Evolutionary conservation across 2,797 vertebrate genomes (phyloP).

Genomic region (Tadarida brasiliensis): DNA sequence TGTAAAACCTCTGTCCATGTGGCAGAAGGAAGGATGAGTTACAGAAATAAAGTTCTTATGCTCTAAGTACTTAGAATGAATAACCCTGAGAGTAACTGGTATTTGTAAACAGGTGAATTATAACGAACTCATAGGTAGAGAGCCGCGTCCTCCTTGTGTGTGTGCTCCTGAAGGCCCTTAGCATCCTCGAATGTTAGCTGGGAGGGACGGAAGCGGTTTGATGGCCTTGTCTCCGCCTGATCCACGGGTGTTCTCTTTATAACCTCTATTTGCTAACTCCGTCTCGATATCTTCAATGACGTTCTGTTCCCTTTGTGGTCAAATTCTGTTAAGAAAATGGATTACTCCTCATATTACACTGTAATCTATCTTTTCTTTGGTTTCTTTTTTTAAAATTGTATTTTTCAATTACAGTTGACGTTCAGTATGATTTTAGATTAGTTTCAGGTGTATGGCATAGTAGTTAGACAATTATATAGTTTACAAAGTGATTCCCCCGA

Average conservation of each 20-base stretch:
- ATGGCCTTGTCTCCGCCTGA: not conserved
- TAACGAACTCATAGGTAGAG: not conserved
- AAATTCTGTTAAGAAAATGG: constrained; percentile 37
- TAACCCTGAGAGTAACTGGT: not conserved
- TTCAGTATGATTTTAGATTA: not conserved
- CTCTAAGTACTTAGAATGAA: not conserved
- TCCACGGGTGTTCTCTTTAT: not conserved
- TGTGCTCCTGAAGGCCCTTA: not conserved
- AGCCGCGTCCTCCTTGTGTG: not conserved
- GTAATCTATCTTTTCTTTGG: not conserved
- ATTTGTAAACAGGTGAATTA: not conserved
- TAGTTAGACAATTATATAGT: not conserved
- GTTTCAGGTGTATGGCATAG: not conserved
- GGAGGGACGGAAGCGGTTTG: not conserved
- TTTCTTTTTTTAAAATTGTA: not conserved
- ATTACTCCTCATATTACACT: not conserved
- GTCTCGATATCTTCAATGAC: not conserved
- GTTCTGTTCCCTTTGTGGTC: not conserved
- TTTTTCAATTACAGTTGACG: not conserved
- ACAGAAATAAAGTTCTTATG: not conserved
- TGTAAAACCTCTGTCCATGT: not conserved
- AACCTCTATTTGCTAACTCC: not conserved
- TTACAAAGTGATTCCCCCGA: not conserved
- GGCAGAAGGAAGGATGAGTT: not conserved
- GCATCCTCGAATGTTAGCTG: not conserved